These are phyloP conservation scores for Helostoma temminkii DNA, from an alignment of 2,797 vertebrate species.

Conservation along the genomic window DNA sequence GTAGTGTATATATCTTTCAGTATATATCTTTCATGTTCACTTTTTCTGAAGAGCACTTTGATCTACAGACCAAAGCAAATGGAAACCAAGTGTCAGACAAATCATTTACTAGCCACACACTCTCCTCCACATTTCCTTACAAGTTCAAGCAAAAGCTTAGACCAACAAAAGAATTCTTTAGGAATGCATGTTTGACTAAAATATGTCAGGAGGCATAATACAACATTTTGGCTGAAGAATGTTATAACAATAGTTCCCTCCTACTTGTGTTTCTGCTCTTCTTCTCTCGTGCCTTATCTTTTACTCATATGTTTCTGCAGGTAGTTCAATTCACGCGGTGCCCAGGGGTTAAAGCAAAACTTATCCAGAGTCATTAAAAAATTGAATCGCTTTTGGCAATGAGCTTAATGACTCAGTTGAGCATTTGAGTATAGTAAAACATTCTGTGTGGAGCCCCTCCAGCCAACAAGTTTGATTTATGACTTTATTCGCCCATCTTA, in stretches of 20 bases:
- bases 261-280: slow-evolving; percentile 7
- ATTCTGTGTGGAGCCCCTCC: slow-evolving; percentile 56
- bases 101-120: slow-evolving; percentile 4
- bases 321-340: slow-evolving; percentile 44
- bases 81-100: slow-evolving; percentile 21
- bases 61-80: slow-evolving; percentile 28
- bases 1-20: too few relatives aligned
- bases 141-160: slow-evolving; percentile 20
- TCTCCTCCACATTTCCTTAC: not conserved
- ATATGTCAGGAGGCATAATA: slow-evolving; percentile 19
- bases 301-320: slow-evolving; percentile 60
- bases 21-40: not conserved
- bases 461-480: slow-evolving; percentile 74
- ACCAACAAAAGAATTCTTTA: slow-evolving; percentile 7
- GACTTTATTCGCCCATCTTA: slow-evolving; percentile 52
- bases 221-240: slow-evolving; percentile 25
- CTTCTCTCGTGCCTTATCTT: slow-evolving; percentile 28
- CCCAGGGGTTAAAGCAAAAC: slow-evolving; percentile 65
- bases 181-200: slow-evolving; percentile 30
- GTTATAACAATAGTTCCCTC: slow-evolving; percentile 16
- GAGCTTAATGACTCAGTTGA: slow-evolving; percentile 75
- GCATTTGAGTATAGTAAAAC: slow-evolving; percentile 73
- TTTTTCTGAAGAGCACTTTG: slow-evolving; percentile 4
- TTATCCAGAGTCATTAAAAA: slow-evolving; percentile 69
- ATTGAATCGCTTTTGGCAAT: slow-evolving; percentile 69